Conservation (phyloP, 2,113 vertebrate genomes). For the Bubo blakistoni region DNA sequence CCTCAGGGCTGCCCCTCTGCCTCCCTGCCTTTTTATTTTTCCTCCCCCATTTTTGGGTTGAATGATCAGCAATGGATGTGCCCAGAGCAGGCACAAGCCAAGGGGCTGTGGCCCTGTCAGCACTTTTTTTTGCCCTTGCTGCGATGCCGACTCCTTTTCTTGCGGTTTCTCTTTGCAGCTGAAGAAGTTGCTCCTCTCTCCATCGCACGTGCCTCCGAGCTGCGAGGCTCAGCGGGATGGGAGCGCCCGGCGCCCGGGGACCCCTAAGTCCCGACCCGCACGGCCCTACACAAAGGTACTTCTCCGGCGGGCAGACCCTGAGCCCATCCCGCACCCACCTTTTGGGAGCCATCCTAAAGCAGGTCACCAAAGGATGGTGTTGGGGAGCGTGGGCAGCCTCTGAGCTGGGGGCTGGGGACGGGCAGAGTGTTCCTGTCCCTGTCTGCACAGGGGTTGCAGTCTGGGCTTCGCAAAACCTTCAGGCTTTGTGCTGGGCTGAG, state of each 20-base stretch:
- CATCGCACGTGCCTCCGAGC: slow-evolving; percentile 79
- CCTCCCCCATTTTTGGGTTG: neutral
- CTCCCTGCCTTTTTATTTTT: neutral
- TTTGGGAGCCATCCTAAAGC: neutral
- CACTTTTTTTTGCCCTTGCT: neutral
- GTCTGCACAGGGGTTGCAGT: neutral
- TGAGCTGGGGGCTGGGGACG: neutral
- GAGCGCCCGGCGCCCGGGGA: slow-evolving; percentile 75
- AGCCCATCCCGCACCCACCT: neutral
- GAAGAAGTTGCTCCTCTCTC: slow-evolving; percentile 90
- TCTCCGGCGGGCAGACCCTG: fast-evolving
- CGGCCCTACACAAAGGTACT: slow-evolving; percentile 86
- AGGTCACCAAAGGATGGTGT: neutral
- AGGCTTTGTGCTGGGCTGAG: neutral
- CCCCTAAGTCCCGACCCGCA: slow-evolving; percentile 75
- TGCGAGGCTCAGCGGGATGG: slow-evolving; percentile 83
- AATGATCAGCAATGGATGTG: neutral
- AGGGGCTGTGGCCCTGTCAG: neutral
- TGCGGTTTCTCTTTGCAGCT: slow-evolving; percentile 74
- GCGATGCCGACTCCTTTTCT: slow-evolving; percentile 48
- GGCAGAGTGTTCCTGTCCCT: neutral
- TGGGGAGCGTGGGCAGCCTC: neutral
- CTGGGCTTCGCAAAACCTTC: neutral
- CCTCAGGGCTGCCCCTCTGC: neutral
- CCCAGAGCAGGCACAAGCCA: fast-evolving